A percentile compares a stretch with the other conserved stretches of the same genome.
phyloP scores from a whole-genome alignment of 2,888 invertebrate species.

The Trilocha varians region DNA sequence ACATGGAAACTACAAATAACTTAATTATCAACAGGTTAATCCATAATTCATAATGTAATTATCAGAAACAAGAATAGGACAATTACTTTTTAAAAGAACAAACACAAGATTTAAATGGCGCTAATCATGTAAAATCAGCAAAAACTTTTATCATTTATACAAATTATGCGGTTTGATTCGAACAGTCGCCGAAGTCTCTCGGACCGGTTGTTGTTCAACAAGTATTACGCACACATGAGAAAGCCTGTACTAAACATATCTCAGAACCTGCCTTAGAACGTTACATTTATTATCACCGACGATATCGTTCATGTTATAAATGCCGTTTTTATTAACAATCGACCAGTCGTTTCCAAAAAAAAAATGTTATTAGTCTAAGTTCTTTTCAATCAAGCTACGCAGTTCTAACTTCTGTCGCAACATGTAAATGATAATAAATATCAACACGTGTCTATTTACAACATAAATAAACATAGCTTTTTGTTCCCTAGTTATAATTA shows the following conservation, averaged over 20 bases:
- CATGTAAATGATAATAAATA: background rate
- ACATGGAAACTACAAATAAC: no score
- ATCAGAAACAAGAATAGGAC: no score
- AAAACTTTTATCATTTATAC: slow-evolving; percentile 55
- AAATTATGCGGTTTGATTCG: slow-evolving; percentile 52
- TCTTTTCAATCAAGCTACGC: background rate
- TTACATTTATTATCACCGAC: slow-evolving; percentile 2
- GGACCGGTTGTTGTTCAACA: slow-evolving; percentile 50
- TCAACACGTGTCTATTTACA: background rate
- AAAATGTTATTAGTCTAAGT: background rate
- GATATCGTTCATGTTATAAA: background rate
- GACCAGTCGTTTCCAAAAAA: no score
- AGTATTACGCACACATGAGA: slow-evolving; percentile 25
- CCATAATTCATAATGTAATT: no score
- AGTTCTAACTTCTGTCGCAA: background rate
- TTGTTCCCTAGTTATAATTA: background rate
- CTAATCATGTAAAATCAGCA: slow-evolving; percentile 51
- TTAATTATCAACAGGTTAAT: no score
- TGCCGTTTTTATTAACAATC: background rate
- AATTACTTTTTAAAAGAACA: no score
- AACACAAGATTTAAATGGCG: background rate
- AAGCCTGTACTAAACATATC: slow-evolving; percentile 22
- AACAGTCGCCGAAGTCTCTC: slow-evolving; percentile 49
- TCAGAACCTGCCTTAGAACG: slow-evolving; percentile 31
- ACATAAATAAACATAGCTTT: background rate